Evolutionary conservation across 1,140 invertebrate species (phyloP).

Genomic region (Teleopsis dalmanni): DNA sequence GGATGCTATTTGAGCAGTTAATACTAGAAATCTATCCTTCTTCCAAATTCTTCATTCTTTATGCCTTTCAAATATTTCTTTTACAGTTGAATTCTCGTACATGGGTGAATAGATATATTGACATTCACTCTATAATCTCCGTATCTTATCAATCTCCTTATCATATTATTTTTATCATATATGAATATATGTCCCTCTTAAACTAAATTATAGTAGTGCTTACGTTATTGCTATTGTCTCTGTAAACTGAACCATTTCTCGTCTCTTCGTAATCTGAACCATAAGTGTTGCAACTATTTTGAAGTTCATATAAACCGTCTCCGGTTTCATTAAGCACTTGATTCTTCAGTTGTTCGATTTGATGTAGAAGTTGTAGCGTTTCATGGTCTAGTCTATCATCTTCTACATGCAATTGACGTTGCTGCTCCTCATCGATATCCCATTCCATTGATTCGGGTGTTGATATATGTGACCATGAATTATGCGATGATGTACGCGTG

Average conservation of each 20-base stretch:
- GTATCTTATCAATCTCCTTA: too few species aligned
- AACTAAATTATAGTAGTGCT: too few species aligned
- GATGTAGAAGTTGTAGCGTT: slow-evolving; percentile 33
- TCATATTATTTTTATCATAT: too few species aligned
- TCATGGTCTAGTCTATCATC: slow-evolving; percentile 39
- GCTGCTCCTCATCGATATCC: slow-evolving; percentile 40
- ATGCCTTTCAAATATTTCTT: too few species aligned
- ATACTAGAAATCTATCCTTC: too few species aligned
- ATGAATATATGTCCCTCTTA: too few species aligned
- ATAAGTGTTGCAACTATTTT: neutral
- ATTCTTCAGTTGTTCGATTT: slow-evolving; percentile 41
- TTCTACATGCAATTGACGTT: slow-evolving; percentile 24
- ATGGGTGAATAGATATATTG: too few species aligned
- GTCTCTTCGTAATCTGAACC: neutral
- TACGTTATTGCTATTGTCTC: too few species aligned
- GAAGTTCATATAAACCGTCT: slow-evolving; percentile 20
- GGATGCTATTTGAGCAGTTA: too few species aligned
- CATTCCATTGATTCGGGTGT: slow-evolving; percentile 41
- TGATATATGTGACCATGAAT: slow-evolving; percentile 41
- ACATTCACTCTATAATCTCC: too few species aligned
- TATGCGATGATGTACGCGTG: slow-evolving; percentile 34
- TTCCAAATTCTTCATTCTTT: too few species aligned
- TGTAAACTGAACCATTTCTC: neutral
- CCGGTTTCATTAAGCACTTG: slow-evolving; percentile 39
- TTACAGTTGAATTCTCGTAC: too few species aligned